phyloP scores from a whole-genome alignment of 2,888 invertebrate genomes.

The Thymelicus lineola region DNA sequence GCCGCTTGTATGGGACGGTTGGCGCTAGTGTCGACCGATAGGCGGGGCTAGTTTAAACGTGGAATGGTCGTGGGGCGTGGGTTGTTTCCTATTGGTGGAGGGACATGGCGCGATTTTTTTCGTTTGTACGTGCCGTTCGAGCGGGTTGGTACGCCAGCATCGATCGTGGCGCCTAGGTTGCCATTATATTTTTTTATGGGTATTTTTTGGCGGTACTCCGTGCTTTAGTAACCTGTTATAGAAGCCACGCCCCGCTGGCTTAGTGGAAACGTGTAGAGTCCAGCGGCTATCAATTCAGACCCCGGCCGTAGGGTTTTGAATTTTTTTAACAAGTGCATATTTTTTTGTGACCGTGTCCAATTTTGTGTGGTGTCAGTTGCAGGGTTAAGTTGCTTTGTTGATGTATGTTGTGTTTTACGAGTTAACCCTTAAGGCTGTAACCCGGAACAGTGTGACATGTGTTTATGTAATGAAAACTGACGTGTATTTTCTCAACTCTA shows the following conservation, averaged over 20 bases:
- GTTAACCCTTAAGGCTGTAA: not conserved
- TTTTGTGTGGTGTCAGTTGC: constrained; percentile 63
- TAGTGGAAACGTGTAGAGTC: constrained; percentile 68
- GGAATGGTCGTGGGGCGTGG: constrained; percentile 63
- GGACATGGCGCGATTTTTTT: constrained; percentile 73
- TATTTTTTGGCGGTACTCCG: constrained; percentile 81
- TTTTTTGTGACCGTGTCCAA: constrained; percentile 74
- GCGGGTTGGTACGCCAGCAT: constrained; percentile 79
- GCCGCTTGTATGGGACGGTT: constrained; percentile 70
- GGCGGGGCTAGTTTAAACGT: constrained; percentile 65
- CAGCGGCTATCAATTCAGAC: constrained; percentile 75
- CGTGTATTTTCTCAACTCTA: constrained; percentile 12
- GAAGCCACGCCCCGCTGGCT: constrained; percentile 74
- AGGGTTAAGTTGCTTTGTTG: constrained; percentile 37
- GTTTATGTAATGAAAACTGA: constrained; percentile 3
- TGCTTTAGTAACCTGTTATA: constrained; percentile 81
- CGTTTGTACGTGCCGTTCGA: constrained; percentile 69
- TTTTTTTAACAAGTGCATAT: constrained; percentile 68
- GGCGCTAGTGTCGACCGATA: constrained; percentile 65
- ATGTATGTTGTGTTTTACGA: constrained; percentile 8
- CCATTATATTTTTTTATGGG: constrained; percentile 84
- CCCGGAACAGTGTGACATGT: not conserved
- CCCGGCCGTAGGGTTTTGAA: constrained; percentile 71
- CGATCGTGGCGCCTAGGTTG: constrained; percentile 79
- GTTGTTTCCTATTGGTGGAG: constrained; percentile 60